Evolutionary conservation across 2,888 invertebrate genomes (phyloP).

Genomic region (Drosophila monieri): DNA sequence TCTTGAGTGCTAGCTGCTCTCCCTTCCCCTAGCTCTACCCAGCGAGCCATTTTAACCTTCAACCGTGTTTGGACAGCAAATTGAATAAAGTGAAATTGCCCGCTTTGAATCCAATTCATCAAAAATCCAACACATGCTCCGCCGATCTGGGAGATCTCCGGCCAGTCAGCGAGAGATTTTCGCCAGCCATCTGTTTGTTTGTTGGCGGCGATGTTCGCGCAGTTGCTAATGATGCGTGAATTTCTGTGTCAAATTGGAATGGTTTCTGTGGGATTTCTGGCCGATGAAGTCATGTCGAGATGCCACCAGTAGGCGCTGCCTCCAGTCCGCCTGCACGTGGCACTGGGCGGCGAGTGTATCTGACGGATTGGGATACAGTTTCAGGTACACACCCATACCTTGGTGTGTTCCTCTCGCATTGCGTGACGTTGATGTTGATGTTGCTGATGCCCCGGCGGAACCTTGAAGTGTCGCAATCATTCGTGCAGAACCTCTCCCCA

Average conservation of each 20-base stretch:
- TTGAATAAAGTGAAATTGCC: slow-evolving; percentile 52
- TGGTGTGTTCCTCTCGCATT: slow-evolving; percentile 32
- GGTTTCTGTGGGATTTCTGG: slow-evolving; percentile 29
- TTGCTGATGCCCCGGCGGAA: slow-evolving; percentile 29
- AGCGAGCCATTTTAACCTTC: slow-evolving; percentile 21
- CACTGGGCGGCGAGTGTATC: slow-evolving; percentile 52
- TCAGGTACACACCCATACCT: slow-evolving; percentile 26
- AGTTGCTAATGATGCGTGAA: slow-evolving; percentile 70
- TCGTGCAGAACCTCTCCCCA: slow-evolving; percentile 67
- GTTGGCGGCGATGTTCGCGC: slow-evolving; percentile 28
- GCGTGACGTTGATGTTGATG: slow-evolving; percentile 55
- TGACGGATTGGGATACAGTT: slow-evolving; percentile 43
- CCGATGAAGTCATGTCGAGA: slow-evolving; percentile 62
- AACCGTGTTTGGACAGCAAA: slow-evolving; percentile 55
- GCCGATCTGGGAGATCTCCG: slow-evolving; percentile 11
- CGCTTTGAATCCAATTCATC: slow-evolving; percentile 63
- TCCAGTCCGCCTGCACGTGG: slow-evolving; percentile 44
- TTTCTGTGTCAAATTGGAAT: slow-evolving; percentile 52
- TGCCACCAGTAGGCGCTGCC: background rate
- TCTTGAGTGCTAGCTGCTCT: slow-evolving; percentile 18
- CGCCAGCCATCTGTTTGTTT: slow-evolving; percentile 39
- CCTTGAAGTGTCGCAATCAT: slow-evolving; percentile 67
- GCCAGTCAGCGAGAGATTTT: background rate
- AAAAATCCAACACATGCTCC: slow-evolving; percentile 69
- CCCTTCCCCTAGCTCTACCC: slow-evolving; percentile 8